Percentiles rank a stretch among this genome's conserved stretches.
These are phyloP conservation scores for Kryptolebias ocellatus DNA, from an alignment of 2,797 vertebrate genomes.

Conservation along the genomic window DNA sequence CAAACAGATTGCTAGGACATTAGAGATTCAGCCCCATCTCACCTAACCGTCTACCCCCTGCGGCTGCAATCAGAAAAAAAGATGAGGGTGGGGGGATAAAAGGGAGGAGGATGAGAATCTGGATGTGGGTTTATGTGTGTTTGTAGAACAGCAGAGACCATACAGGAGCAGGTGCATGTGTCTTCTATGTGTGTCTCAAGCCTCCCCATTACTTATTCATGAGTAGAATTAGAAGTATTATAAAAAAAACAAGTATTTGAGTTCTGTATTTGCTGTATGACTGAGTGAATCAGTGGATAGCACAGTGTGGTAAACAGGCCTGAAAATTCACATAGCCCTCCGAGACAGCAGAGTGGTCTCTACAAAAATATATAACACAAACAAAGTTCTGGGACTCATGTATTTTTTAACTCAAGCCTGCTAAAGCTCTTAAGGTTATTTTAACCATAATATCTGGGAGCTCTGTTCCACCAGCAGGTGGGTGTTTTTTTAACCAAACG, in stretches of 20 bases:
- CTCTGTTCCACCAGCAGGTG: not conserved
- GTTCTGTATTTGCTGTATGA: slow-evolving; percentile 3
- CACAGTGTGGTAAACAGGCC: slow-evolving; percentile 47
- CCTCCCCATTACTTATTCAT: slow-evolving; percentile 75
- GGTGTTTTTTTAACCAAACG: not conserved
- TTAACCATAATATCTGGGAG: not conserved
- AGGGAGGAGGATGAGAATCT: slow-evolving; percentile 11
- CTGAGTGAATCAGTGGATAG: slow-evolving; percentile 17
- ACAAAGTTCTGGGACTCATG: slow-evolving; percentile 36
- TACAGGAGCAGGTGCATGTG: slow-evolving; percentile 68
- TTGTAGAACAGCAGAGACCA: slow-evolving; percentile 48
- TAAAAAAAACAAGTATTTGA: slow-evolving; percentile 58
- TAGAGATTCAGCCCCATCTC: slow-evolving; percentile 52
- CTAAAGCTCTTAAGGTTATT: slow-evolving; percentile 2
- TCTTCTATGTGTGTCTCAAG: slow-evolving; percentile 57
- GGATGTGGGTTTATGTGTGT: slow-evolving; percentile 10
- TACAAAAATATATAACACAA: slow-evolving; percentile 56
- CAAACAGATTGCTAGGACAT: slow-evolving; percentile 43
- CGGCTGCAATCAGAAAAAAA: slow-evolving; percentile 58
- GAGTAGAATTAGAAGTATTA: slow-evolving; percentile 62
- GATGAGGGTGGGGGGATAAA: slow-evolving; percentile 14
- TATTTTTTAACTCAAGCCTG: slow-evolving; percentile 38
- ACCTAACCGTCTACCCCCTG: slow-evolving; percentile 51
- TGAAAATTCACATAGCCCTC: slow-evolving; percentile 32
- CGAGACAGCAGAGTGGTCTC: slow-evolving; percentile 19